A percentile compares a stretch with the other conserved stretches of the same genome.
Conservation (phyloP, 2,797 vertebrate species). For the Centropyge bicolor region DNA sequence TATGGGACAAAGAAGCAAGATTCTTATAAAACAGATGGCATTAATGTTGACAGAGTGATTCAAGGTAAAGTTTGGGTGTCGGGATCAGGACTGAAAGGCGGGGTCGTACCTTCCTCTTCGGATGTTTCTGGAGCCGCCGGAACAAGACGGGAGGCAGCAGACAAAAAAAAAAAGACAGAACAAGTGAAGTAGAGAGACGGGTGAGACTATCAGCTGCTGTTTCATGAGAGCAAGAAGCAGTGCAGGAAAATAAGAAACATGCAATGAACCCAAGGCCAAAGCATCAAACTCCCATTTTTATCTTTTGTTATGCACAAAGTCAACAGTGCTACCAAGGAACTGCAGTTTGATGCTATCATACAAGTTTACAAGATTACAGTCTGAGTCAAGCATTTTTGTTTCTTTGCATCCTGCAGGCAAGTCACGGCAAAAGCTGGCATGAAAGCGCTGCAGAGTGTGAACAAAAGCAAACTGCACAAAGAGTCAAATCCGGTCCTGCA, state of each 20-base stretch:
- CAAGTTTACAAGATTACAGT: conserved; percentile 11
- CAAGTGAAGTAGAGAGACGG: conserved; percentile 26
- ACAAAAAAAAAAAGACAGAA: conserved; percentile 6
- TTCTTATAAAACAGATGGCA: conserved; percentile 55
- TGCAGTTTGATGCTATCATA: conserved; percentile 19
- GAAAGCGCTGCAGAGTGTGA: neutral
- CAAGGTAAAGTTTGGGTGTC: neutral
- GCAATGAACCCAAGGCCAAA: conserved; percentile 36
- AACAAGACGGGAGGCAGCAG: conserved; percentile 8
- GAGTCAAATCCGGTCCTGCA: conserved; percentile 6
- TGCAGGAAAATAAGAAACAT: conserved; percentile 30
- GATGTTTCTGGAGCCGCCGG: conserved; percentile 90
- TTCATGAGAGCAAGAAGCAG: neutral
- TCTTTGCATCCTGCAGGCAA: conserved; percentile 42
- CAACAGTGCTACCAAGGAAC: neutral
- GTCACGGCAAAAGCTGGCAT: conserved; percentile 39
- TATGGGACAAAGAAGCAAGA: neutral
- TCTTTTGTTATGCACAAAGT: conserved; percentile 7
- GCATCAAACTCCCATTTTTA: conserved; percentile 7
- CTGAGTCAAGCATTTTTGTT: neutral
- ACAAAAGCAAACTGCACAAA: conserved; percentile 14
- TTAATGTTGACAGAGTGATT: conserved; percentile 17
- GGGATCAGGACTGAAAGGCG: conserved; percentile 86
- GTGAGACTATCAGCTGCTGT: neutral
- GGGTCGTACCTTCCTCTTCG: conserved; percentile 96